Conservation (phyloP, 2,113 vertebrate species). For the Cranoglanis bouderius region DNA sequence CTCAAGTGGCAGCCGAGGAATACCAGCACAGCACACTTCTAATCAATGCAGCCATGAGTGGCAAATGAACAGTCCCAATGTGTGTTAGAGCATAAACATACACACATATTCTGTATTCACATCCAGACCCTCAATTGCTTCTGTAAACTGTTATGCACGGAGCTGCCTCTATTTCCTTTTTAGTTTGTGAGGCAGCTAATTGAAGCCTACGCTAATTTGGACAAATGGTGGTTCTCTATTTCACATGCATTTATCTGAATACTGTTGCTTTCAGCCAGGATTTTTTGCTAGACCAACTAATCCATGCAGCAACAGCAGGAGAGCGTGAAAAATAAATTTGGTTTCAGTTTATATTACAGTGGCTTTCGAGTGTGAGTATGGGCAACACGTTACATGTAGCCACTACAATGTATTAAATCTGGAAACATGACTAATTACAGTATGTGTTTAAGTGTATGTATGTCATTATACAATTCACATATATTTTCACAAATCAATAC, state of each 20-base stretch:
- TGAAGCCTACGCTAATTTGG: not conserved
- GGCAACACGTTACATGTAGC: not conserved
- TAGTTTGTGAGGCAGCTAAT: not conserved
- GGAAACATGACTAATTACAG: not conserved
- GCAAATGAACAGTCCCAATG: conserved; percentile 52
- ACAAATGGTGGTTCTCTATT: not conserved
- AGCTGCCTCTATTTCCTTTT: conserved; percentile 2
- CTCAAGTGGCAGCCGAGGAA: conserved; percentile 54
- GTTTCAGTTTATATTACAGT: not conserved
- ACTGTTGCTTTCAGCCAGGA: not conserved
- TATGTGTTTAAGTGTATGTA: not conserved
- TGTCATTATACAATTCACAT: not conserved
- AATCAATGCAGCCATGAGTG: conserved; percentile 50
- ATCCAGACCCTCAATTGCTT: not conserved
- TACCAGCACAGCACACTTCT: conserved; percentile 46
- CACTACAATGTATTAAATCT: not conserved
- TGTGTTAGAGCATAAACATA: conserved; percentile 27
- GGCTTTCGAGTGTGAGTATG: not conserved
- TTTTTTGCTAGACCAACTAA: not conserved
- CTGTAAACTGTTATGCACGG: conserved; percentile 21
- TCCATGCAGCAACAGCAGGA: not conserved
- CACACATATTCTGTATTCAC: not conserved
- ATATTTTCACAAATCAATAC: not conserved
- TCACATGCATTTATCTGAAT: not conserved
- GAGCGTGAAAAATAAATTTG: not conserved